Evolutionary conservation across 1,140 invertebrate genomes (phyloP), one percentile per base, ranked within the genome.

Genomic region (Bradysia coprophila): DNA sequence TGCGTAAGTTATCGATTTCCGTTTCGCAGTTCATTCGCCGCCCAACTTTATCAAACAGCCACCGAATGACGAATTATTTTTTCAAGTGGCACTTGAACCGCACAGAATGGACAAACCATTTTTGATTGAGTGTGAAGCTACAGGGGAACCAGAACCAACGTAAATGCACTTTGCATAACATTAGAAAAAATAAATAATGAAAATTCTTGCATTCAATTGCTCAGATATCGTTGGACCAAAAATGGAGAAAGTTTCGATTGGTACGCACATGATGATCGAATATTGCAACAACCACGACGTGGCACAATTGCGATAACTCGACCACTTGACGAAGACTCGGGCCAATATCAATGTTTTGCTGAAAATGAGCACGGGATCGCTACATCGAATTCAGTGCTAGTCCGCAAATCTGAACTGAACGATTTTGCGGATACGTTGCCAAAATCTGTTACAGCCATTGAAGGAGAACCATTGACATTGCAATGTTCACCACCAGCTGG

Each of bases 61-160:
- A 21, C 81, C 84, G 24, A 78, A 81, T 41, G 84, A 89, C 56
- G 87, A 92, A 66, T 67, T 87, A 47, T 69, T 93, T 34, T 94
- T 91, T 66, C 86, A 92, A 75, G 88, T 93, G 42, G 79, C 79
- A 32, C 72, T 78, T 53, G 71, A 72, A 48, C 66, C 68, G 32
- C 79, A 76, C 49, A 86, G 91, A 68, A 86, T 82, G 59, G 84
- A 92, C 57, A 91, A 89, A 63, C 89, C 89, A 36, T 92, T 94
- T 64, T 76, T 89, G 46, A 88, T 94, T 48, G 89, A 94, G 64
- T 94, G 90, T 55, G 88, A 93, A 64, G 89, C 90, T 11, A 82
- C 86, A 62, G 88, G 86, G 51, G 84, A 91, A 65, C 90, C 88
- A 16, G 76, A 76, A 42, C 86, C 87, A 34, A 80, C 73, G 82